These are phyloP conservation scores for Capromys pilorides DNA, from an alignment of 2,797 vertebrate genomes.

Conservation along the genomic window DNA sequence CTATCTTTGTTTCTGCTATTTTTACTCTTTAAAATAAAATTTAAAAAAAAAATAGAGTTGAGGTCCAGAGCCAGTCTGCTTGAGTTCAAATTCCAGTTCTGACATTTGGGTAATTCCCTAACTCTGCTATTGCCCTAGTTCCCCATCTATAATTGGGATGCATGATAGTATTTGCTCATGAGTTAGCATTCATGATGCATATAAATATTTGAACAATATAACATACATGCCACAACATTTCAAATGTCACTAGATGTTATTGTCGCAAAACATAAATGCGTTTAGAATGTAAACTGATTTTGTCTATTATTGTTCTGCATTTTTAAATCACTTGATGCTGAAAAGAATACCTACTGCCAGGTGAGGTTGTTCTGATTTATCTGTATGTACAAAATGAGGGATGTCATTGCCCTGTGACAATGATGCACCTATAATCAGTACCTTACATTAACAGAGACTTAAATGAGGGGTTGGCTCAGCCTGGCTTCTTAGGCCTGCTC, in stretches of 20 bases:
- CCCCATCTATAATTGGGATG: not conserved
- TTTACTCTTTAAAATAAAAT: no score
- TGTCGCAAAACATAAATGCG: slow-evolving; percentile 9
- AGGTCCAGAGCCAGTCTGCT: not conserved
- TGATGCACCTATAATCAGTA: not conserved
- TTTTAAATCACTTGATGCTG: slow-evolving; percentile 21
- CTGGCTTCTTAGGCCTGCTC: not conserved
- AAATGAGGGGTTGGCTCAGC: not conserved
- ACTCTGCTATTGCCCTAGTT: not conserved
- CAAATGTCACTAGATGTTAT: not conserved
- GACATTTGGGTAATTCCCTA: not conserved
- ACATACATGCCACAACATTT: not conserved
- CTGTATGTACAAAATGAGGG: not conserved
- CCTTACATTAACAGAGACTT: not conserved
- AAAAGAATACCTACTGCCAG: not conserved
- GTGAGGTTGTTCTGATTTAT: slow-evolving; percentile 12
- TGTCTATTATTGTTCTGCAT: not conserved
- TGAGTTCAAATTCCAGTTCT: slow-evolving; percentile 25
- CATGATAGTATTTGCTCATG: not conserved
- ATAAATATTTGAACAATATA: slow-evolving; percentile 43
- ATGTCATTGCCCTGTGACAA: not conserved
- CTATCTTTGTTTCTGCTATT: no score
- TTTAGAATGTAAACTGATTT: slow-evolving; percentile 12
- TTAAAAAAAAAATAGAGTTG: not conserved
- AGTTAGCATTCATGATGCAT: not conserved